phyloP scores from a whole-genome alignment of 2,797 vertebrate species.

The Pelobates cultripes region DNA sequence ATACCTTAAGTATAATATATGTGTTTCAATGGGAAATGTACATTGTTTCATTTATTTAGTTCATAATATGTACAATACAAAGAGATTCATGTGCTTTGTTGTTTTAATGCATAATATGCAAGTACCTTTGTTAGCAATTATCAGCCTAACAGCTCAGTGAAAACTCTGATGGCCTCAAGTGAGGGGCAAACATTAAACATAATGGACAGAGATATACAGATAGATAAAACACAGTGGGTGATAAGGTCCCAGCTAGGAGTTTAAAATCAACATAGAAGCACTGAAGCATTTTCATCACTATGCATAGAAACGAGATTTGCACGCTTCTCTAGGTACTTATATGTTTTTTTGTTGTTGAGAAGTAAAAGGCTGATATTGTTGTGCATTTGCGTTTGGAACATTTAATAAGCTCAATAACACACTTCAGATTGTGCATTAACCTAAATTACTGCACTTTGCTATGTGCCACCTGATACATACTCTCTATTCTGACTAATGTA shows the following conservation, averaged over 20 bases:
- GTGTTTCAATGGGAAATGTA: too few relatives aligned
- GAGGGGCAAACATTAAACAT: conserved; percentile 34
- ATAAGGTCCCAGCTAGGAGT: conserved; percentile 46
- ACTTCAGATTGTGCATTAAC: conserved; percentile 55
- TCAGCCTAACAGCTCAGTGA: not conserved
- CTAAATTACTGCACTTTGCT: conserved; percentile 54
- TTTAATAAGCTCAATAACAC: conserved; percentile 57
- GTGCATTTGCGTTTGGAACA: conserved; percentile 51
- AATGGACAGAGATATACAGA: conserved; percentile 43
- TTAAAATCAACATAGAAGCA: conserved; percentile 35
- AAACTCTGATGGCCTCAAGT: conserved; percentile 13
- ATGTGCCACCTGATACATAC: conserved; percentile 26
- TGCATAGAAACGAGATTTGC: conserved; percentile 51
- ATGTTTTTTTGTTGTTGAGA: conserved; percentile 39
- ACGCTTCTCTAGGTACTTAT: conserved; percentile 42
- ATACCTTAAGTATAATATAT: too few relatives aligned
- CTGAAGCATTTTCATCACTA: conserved; percentile 53
- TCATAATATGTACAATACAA: too few relatives aligned
- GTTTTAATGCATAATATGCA: not conserved
- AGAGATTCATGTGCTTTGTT: not conserved
- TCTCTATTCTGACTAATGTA: conserved; percentile 48
- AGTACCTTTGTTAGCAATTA: not conserved
- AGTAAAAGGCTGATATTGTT: conserved; percentile 40
- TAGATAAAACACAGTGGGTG: conserved; percentile 49
- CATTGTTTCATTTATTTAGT: too few relatives aligned